Evolutionary conservation across 2,113 vertebrate genomes (phyloP).

Genomic region (Andinoacara biseriatus): DNA sequence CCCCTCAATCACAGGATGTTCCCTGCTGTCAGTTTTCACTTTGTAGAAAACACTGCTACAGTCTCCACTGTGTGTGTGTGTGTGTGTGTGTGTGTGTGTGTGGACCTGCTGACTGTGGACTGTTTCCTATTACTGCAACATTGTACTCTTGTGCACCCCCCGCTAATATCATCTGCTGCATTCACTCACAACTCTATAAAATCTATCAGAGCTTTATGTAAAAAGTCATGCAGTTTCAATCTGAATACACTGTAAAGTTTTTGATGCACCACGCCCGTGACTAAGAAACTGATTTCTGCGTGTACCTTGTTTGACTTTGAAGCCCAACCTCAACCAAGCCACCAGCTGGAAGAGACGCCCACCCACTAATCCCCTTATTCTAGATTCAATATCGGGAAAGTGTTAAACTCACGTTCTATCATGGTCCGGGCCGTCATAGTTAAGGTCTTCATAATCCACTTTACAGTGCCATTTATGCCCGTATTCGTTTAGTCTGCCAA

Average conservation of each 20-base stretch:
- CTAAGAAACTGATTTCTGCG: too few relatives aligned
- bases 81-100: too few relatives aligned
- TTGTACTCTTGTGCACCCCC: neutral
- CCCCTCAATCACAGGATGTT: too few relatives aligned
- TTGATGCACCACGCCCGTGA: neutral
- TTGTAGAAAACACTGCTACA: too few relatives aligned
- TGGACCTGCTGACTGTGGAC: too few relatives aligned
- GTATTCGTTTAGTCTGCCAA: slow-evolving; percentile 47
- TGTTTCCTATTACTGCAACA: too few relatives aligned
- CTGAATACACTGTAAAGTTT: too few relatives aligned
- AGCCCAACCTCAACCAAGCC: neutral
- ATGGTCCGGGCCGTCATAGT: slow-evolving; percentile 44
- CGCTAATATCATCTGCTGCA: neutral
- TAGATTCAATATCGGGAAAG: neutral
- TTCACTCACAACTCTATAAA: neutral
- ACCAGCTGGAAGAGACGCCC: too few relatives aligned
- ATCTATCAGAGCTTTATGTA: neutral
- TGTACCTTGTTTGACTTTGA: neutral
- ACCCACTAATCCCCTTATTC: neutral
- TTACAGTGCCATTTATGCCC: neutral
- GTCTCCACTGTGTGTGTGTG: too few relatives aligned
- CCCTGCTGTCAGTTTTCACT: too few relatives aligned
- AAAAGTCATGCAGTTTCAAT: neutral
- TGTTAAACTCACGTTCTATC: slow-evolving; percentile 57
- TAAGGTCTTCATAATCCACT: slow-evolving; percentile 21